A percentile compares a stretch with the other conserved stretches of the same genome.
phyloP scores from a whole-genome alignment of 2,888 invertebrate genomes.

The Dasysyrphus tricinctus region DNA sequence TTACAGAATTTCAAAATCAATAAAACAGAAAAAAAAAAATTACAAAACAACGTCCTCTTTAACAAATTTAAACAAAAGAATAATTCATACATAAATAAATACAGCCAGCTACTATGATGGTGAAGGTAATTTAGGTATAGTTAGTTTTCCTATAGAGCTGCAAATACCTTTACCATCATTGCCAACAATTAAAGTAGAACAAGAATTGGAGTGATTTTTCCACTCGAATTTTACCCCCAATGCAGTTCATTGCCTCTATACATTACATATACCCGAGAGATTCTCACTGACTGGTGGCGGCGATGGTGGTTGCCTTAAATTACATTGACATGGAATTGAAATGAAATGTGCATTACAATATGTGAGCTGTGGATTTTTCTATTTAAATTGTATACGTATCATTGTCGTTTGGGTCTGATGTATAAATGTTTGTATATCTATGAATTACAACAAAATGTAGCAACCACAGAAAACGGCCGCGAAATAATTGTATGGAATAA shows the following conservation, averaged over 20 bases:
- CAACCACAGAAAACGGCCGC: slow-evolving; percentile 37
- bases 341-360: slow-evolving; percentile 52
- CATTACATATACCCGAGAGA: background rate
- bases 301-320: slow-evolving; percentile 61
- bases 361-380: slow-evolving; percentile 52
- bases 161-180: background rate
- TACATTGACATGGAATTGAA: slow-evolving; percentile 64
- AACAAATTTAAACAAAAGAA: slow-evolving; percentile 2
- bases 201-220: slow-evolving; percentile 69
- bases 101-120: too few relatives aligned
- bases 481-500: slow-evolving; percentile 56
- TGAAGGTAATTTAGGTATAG: background rate
- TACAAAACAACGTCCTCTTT: slow-evolving; percentile 1
- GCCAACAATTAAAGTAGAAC: slow-evolving; percentile 53
- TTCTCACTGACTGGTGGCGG: background rate
- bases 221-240: slow-evolving; percentile 48
- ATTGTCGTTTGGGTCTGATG: slow-evolving; percentile 11
- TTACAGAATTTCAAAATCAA: background rate
- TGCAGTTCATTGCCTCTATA: slow-evolving; percentile 62
- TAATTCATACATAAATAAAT: background rate
- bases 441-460: slow-evolving; percentile 55
- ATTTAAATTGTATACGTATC: slow-evolving; percentile 54
- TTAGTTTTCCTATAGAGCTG: background rate
- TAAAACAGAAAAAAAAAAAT: background rate
- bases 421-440: background rate